Conservation (phyloP, 2,797 vertebrate genomes). For the Podargus strigoides region DNA sequence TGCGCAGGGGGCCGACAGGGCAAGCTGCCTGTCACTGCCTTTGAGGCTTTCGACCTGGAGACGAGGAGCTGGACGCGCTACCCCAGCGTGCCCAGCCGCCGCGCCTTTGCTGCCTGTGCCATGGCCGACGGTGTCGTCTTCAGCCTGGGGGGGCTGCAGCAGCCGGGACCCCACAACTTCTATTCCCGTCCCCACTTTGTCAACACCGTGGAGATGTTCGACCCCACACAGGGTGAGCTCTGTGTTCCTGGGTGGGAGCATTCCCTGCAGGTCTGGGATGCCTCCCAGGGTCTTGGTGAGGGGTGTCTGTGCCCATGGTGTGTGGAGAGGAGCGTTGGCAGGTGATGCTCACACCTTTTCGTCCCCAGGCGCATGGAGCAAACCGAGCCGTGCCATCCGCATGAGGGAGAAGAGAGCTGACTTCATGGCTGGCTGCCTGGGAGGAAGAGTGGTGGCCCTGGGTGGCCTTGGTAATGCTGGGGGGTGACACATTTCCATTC, state of each 20-base stretch:
- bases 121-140: constrained; percentile 83
- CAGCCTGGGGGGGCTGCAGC: constrained; percentile 94
- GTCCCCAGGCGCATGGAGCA: constrained; percentile 87
- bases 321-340: rapidly evolving
- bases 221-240: constrained; percentile 86
- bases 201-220: constrained; percentile 94
- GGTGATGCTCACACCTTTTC: neutral
- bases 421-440: constrained; percentile 89
- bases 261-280: neutral
- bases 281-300: neutral
- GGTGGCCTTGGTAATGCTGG: constrained; percentile 86
- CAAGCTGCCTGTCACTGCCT: constrained; percentile 93
- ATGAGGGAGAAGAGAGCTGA: constrained; percentile 97
- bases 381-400: constrained; percentile 82
- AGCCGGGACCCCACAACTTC: constrained; percentile 97
- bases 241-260: neutral
- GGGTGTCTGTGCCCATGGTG: neutral
- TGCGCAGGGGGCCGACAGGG: constrained; percentile 90
- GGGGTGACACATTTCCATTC: neutral
- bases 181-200: constrained; percentile 98
- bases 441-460: constrained; percentile 85
- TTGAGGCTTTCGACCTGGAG: constrained; percentile 95
- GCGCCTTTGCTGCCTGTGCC: constrained; percentile 89
- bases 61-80: constrained; percentile 89
- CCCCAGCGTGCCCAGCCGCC: constrained; percentile 90